Conservation (phyloP, 2,113 vertebrate species). For the Lasiurus borealis region DNA sequence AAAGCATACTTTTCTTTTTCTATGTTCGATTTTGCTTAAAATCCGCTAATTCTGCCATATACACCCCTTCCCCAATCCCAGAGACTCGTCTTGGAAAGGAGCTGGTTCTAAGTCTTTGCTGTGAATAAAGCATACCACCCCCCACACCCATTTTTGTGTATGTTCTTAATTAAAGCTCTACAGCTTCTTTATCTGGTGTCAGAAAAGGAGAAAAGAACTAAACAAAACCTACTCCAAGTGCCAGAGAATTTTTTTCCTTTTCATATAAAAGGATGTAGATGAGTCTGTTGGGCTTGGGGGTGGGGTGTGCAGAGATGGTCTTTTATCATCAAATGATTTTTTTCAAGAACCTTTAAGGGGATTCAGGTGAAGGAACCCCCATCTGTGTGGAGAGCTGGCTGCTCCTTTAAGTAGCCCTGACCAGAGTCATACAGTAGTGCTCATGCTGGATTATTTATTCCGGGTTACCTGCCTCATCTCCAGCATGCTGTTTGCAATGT, state of each 20-base stretch:
- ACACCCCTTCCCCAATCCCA: constrained; percentile 69
- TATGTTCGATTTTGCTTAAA: constrained; percentile 53
- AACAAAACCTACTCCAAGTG: constrained; percentile 7
- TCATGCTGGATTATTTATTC: constrained; percentile 6
- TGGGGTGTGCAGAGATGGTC: background rate
- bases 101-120: constrained; percentile 57
- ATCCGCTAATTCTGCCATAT: constrained; percentile 67
- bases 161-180: constrained; percentile 55
- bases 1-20: constrained; percentile 51
- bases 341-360: constrained; percentile 52
- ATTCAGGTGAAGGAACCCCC: constrained; percentile 61
- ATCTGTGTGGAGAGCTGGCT: constrained; percentile 10
- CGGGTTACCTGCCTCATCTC: constrained; percentile 18
- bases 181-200: constrained; percentile 35
- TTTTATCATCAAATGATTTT: constrained; percentile 16
- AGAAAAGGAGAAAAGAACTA: background rate
- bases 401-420: constrained; percentile 34
- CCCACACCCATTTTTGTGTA: constrained; percentile 47
- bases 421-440: background rate
- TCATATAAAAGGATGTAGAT: background rate
- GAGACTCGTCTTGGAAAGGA: constrained; percentile 43
- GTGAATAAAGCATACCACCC: constrained; percentile 47
- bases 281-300: background rate
- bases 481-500: constrained; percentile 41
- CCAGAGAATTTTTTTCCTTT: constrained; percentile 18